Percentiles rank a stretch among this genome's conserved stretches.
phyloP scores from a whole-genome alignment of 2,888 invertebrate genomes.

The Calameuta filiformis region DNA sequence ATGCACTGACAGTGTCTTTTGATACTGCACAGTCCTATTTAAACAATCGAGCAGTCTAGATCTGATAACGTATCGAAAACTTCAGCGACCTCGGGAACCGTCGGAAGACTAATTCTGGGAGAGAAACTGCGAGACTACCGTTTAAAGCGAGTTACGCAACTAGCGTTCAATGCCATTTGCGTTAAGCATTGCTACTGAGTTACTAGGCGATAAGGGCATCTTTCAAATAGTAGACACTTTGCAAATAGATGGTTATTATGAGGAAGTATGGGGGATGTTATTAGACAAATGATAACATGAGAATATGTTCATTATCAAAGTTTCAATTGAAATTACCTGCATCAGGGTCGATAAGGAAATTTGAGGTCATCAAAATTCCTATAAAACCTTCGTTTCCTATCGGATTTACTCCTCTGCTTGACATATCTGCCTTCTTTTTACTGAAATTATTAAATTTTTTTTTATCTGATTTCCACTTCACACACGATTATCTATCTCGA shows the following conservation, averaged over 20 bases:
- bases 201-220: background rate
- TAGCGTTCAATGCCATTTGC: conserved; percentile 16
- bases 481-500: background rate
- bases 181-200: background rate
- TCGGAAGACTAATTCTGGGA: background rate
- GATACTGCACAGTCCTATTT: background rate
- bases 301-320: background rate
- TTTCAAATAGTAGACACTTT: background rate
- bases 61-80: background rate
- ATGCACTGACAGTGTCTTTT: background rate
- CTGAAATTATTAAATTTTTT: background rate
- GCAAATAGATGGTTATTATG: background rate
- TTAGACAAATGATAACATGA: background rate
- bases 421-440: conserved; percentile 42
- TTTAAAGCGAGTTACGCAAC: conserved; percentile 17
- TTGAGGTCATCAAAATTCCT: conserved; percentile 41
- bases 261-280: background rate
- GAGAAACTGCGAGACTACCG: background rate
- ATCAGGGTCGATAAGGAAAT: conserved; percentile 55
- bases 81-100: background rate
- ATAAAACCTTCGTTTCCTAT: conserved; percentile 46
- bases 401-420: conserved; percentile 57
- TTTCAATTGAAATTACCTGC: conserved; percentile 43
- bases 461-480: background rate
- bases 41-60: background rate